These are phyloP conservation scores for Catotricha subobsoleta DNA, from an alignment of 2,888 invertebrate genomes.

Conservation along the genomic window DNA sequence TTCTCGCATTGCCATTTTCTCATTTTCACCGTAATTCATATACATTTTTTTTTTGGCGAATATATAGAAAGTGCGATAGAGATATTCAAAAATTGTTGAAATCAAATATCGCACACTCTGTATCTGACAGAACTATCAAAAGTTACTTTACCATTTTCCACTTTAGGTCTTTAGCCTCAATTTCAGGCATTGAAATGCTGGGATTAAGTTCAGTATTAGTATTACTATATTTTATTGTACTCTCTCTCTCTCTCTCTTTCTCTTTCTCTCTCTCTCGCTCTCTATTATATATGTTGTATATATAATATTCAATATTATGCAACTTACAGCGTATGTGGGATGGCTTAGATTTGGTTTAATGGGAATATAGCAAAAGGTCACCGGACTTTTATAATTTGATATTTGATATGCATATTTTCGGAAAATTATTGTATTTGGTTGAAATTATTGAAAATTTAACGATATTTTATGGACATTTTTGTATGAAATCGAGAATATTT, in stretches of 20 bases:
- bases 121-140: conserved; percentile 3
- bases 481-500: no score
- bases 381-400: not conserved
- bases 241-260: not conserved
- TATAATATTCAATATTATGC: not conserved
- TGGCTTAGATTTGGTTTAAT: not conserved
- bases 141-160: conserved; percentile 4
- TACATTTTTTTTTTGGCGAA: no score
- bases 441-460: no score
- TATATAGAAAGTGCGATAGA: no score
- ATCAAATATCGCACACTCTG: not conserved
- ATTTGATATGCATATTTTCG: no score
- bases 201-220: not conserved
- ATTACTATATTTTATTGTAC: not conserved
- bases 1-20: no score
- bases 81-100: not conserved
- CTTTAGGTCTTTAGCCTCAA: conserved; percentile 1
- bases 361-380: not conserved
- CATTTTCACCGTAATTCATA: no score
- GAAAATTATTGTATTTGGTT: no score
- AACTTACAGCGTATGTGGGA: not conserved
- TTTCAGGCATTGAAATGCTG: not conserved
- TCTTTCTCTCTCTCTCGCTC: not conserved
- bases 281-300: not conserved
- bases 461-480: no score